Evolutionary conservation across 2,797 vertebrate species (phyloP).

Genomic region (Sciurus vulgaris): DNA sequence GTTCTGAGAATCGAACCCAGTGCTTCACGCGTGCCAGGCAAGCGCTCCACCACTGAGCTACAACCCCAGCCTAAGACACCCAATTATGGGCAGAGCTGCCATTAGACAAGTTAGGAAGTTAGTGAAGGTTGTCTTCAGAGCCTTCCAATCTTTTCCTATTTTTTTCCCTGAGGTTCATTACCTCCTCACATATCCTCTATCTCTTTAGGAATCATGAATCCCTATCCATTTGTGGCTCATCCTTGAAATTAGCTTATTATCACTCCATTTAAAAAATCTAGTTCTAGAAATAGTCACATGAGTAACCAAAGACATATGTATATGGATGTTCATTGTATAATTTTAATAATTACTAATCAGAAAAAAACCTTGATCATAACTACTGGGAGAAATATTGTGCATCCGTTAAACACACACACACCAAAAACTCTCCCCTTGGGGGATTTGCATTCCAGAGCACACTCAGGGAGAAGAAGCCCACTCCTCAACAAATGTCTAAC

Average conservation of each 20-base stretch:
- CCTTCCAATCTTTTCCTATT: background rate
- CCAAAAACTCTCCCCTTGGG: background rate
- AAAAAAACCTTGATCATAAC: background rate
- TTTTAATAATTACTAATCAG: slow-evolving; percentile 29
- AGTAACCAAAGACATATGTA: background rate
- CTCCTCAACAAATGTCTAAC: background rate
- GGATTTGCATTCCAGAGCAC: background rate
- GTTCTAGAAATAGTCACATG: slow-evolving; percentile 19
- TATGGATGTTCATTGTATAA: background rate
- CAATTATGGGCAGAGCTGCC: background rate
- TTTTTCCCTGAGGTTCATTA: background rate
- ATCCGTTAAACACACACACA: background rate
- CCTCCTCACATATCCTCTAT: background rate
- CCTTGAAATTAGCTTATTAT: slow-evolving; percentile 31
- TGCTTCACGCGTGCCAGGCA: too few species aligned
- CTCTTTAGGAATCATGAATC: background rate
- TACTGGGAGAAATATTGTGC: background rate
- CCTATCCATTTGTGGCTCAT: background rate
- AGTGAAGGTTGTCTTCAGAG: background rate
- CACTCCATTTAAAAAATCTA: background rate
- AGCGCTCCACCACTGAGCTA: too few species aligned
- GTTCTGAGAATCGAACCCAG: too few species aligned
- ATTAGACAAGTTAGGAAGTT: background rate
- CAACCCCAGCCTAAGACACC: background rate
- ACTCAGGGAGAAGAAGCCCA: background rate